Base-by-base conservation (phyloP, 2,888 invertebrate species). In the Trimorus sp. region DNA sequence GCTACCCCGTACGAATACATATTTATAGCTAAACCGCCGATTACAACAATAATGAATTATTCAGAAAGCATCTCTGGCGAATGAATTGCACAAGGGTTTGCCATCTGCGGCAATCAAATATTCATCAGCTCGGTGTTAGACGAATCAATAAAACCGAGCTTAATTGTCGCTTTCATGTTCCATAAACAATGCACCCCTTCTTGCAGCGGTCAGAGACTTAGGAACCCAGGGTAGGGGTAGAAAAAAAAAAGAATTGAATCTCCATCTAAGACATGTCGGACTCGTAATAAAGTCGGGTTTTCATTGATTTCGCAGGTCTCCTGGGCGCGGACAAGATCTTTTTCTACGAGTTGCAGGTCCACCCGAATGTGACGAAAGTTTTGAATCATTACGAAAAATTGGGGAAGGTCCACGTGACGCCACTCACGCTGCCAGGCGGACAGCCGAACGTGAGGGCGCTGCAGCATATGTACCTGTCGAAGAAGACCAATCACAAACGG, bases 261-360 rank as follows among this genome's bases (percentile, higher is more conserved):
- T 26, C 26, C 26, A 4, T 4, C 26, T 26, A 4, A 1, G 26
- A 26, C n/a, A 26, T 1, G 26, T 26, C 26, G 26, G 26, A 26
- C 26, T 26, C 26, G 26, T 26, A 26, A 26, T 26, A 26, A 26
- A 26, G 26, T n/a, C n/a, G 26, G 26, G 26, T 26, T 26, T 26
- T 26, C 26, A 26, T 26, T 26, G 26, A 26, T 26, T 26, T 76
- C 53, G 6, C 60, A 83, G 83, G 94, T 38, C 93, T 97, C 48
- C 93, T 98, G 60, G 98, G 98, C 4, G 98, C 98, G 0, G 96
- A 97, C 88, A 97, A 97, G 90, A 95, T 98, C 42, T 98, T 96
- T 92, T 96, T 98, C 89, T 98, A 98, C 92, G 95, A 97, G 89
- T 93, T 90, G 4, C 96, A 96, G 92, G 96, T 98, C n/a, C 98